Conservation (phyloP, 2,797 vertebrate genomes). For the Chromobotia macracanthus region DNA sequence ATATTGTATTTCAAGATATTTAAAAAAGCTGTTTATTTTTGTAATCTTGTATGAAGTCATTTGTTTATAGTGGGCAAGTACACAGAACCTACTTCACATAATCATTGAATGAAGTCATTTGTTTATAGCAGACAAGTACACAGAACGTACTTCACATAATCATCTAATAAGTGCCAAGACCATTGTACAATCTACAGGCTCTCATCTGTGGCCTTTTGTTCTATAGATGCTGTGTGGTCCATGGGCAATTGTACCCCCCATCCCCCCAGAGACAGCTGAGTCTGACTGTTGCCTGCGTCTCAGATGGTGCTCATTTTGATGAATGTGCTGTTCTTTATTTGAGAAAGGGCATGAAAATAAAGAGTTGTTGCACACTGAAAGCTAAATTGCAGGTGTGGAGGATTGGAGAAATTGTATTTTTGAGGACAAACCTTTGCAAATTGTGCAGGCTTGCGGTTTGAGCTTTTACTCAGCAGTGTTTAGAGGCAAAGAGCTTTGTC, state of each 20-base stretch:
- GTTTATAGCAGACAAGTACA: neutral
- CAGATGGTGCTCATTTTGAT: constrained; percentile 52
- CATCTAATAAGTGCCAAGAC: constrained; percentile 4
- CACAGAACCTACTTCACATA: neutral
- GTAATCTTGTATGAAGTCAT: neutral
- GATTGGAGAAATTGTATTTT: constrained; percentile 25
- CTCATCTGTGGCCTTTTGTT: constrained; percentile 35
- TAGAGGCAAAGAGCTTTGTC: constrained; percentile 50
- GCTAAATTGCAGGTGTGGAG: constrained; percentile 56
- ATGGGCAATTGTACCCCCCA: constrained; percentile 10
- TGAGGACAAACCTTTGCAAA: constrained; percentile 47
- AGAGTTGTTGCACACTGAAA: constrained; percentile 40
- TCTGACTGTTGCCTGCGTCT: constrained; percentile 50
- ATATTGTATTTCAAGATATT: constrained; percentile 18
- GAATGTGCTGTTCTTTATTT: constrained; percentile 57
- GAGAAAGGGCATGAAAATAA: constrained; percentile 45
- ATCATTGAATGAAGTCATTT: neutral
- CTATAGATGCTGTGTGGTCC: constrained; percentile 17
- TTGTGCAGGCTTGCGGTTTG: constrained; percentile 37
- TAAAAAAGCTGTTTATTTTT: no score
- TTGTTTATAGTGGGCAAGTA: neutral
- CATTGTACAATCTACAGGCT: constrained; percentile 22
- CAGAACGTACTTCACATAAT: neutral
- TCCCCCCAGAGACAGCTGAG: constrained; percentile 31
- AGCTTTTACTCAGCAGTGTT: constrained; percentile 55